Percentiles rank a stretch among this genome's conserved stretches.
phyloP scores from a whole-genome alignment of 2,888 invertebrate species.

The Cephus spinipes region DNA sequence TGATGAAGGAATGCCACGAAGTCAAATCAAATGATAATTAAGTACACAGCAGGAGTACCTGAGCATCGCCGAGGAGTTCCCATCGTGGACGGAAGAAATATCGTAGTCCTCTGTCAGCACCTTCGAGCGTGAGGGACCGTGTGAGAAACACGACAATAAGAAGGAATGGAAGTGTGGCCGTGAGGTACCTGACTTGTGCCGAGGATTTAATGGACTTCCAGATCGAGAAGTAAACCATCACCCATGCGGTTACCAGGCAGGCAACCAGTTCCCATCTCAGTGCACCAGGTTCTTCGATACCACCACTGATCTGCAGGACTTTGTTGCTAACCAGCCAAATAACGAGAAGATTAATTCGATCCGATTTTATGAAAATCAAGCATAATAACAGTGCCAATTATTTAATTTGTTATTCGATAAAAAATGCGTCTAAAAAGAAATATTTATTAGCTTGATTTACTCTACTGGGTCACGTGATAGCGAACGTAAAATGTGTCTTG shows the following conservation, averaged over 20 bases:
- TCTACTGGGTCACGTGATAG: background rate
- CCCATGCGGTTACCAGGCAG: slow-evolving; percentile 92
- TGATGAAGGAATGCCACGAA: background rate
- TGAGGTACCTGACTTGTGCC: slow-evolving; percentile 89
- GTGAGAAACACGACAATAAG: slow-evolving; percentile 88
- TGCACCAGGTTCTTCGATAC: slow-evolving; percentile 84
- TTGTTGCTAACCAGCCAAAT: slow-evolving; percentile 76
- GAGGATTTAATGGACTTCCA: slow-evolving; percentile 98
- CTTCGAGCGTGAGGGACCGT: slow-evolving; percentile 90
- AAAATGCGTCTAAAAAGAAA: background rate
- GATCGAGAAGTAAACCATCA: slow-evolving; percentile 93
- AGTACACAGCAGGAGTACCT: slow-evolving; percentile 68
- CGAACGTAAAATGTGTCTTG: background rate
- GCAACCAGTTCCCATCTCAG: slow-evolving; percentile 91
- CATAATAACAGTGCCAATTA: background rate
- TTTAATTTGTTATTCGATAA: background rate
- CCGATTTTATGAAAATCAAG: background rate
- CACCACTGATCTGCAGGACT: slow-evolving; percentile 85
- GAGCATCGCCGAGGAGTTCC: slow-evolving; percentile 83
- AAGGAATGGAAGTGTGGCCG: slow-evolving; percentile 91
- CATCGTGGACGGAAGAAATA: slow-evolving; percentile 92
- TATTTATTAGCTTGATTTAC: background rate
- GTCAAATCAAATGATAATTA: background rate
- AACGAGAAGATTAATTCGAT: slow-evolving; percentile 2
- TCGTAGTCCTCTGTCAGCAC: slow-evolving; percentile 85